Evolutionary conservation across 1,140 invertebrate species (phyloP).

Genomic region (Bombus pascuorum): DNA sequence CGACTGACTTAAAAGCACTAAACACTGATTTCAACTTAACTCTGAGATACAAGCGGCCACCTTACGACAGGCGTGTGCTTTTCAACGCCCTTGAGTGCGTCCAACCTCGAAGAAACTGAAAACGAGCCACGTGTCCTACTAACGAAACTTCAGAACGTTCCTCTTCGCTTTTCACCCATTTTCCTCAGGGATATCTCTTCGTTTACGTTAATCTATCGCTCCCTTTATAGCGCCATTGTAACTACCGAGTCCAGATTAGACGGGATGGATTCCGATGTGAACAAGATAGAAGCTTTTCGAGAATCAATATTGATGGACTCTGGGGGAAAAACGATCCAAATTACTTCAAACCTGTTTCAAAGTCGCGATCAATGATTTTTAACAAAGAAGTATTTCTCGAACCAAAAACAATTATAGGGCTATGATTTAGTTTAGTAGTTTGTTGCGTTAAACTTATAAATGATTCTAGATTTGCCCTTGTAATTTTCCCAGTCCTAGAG

Average conservation of each 20-base stretch:
- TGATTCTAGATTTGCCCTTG: too few relatives aligned
- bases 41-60: constrained; percentile 69
- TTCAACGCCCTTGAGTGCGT: neutral
- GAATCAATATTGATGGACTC: neutral
- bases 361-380: too few relatives aligned
- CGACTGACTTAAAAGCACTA: constrained; percentile 76
- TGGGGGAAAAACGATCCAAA: neutral
- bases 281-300: neutral
- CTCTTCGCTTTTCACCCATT: neutral
- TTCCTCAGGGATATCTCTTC: constrained; percentile 49
- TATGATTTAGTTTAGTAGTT: too few relatives aligned
- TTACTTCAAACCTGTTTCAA: neutral
- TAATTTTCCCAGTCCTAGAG: too few relatives aligned
- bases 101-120: neutral
- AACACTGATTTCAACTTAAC: constrained; percentile 78
- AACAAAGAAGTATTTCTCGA: too few relatives aligned
- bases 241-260: neutral
- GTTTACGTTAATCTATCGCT: constrained; percentile 52
- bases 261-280: neutral
- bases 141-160: neutral
- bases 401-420: too few relatives aligned
- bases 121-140: neutral
- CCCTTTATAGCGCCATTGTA: constrained; percentile 13
- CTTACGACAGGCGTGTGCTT: constrained; percentile 3
- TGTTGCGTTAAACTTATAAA: too few relatives aligned